Base-by-base conservation (phyloP, 2,797 vertebrate species). In the Botia kubotai region DNA sequence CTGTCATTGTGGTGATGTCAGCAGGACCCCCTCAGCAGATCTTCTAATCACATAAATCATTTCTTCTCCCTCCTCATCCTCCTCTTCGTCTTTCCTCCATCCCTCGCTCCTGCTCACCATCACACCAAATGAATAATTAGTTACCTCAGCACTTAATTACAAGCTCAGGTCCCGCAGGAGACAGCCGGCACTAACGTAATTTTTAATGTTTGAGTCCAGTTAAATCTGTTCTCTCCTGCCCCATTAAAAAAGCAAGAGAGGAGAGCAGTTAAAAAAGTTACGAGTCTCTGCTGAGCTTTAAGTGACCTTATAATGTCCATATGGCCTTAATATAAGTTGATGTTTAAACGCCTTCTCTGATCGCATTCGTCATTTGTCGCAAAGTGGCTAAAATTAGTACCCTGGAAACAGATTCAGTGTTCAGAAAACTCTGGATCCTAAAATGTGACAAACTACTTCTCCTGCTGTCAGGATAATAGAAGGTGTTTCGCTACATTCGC, bases 81-180 rank as follows among this genome's bases (percentile, higher is more conserved):
- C 19, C n/a, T n/a, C n/a, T n/a, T n/a, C n/a, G n/a, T n/a, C n/a
- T n/a, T n/a, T n/a, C n/a, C n/a, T n/a, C n/a, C n/a, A 52, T n/a
- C 50, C 74, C 70, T 52, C 65, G 3, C 53, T 67, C 48, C n/a
- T 39, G 76, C 39, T 55, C 60, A 33, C 78, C 78, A 83, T 78
- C 75, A 50, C 62, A 76, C 60, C 33, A 87, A 89, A 92, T 92
- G 79, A 92, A 91, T 92, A 92, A 93, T 91, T 86, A 90, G 86
- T 58, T 71, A 83, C 60, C 72, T 74, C 75, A 73, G 63, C 52
- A 75, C 87, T 87, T 87, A 87, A 92, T 92, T 90, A 92, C 89
- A 84, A 89, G 76, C 85, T 89, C 76, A 70, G 69, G 55, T 77
- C 66, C 19, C 19, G 62, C 58, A 60, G 57, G 66, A 86, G 81